Conservation (phyloP, 2,888 invertebrate genomes). For the Andrena bicolor region DNA sequence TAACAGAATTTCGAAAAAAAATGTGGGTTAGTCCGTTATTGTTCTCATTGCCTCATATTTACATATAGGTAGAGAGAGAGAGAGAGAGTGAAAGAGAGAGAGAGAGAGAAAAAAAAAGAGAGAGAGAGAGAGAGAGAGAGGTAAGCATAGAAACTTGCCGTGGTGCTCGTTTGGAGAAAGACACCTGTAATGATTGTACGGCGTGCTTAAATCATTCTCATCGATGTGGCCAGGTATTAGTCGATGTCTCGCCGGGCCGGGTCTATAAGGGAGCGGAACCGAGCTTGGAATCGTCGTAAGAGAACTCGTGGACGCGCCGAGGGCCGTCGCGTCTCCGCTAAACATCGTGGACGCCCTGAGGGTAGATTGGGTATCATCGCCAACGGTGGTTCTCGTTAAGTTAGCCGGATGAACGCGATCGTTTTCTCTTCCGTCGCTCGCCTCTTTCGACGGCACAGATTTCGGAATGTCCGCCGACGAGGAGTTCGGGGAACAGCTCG, state of each 20-base stretch:
- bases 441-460: conserved; percentile 29
- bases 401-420: background rate
- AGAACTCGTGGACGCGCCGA: conserved; percentile 86
- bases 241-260: conserved; percentile 80
- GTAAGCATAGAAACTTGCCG: conserved; percentile 66
- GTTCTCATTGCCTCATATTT: no score
- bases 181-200: conserved; percentile 91
- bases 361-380: conserved; percentile 84
- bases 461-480: conserved; percentile 66
- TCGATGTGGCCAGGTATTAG: conserved; percentile 83
- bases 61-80: no score
- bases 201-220: conserved; percentile 89
- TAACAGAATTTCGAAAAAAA: no score
- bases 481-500: conserved; percentile 72
- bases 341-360: conserved; percentile 65
- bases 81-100: background rate
- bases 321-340: conserved; percentile 86
- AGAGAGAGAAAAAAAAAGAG: no score
- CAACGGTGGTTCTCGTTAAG: conserved; percentile 85
- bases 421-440: background rate
- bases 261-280: conserved; percentile 70
- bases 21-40: no score
- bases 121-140: background rate
- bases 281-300: conserved; percentile 80
- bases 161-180: conserved; percentile 88